Evolutionary conservation across 2,797 vertebrate species (phyloP).

Genomic region (Smutsia temminckii): DNA sequence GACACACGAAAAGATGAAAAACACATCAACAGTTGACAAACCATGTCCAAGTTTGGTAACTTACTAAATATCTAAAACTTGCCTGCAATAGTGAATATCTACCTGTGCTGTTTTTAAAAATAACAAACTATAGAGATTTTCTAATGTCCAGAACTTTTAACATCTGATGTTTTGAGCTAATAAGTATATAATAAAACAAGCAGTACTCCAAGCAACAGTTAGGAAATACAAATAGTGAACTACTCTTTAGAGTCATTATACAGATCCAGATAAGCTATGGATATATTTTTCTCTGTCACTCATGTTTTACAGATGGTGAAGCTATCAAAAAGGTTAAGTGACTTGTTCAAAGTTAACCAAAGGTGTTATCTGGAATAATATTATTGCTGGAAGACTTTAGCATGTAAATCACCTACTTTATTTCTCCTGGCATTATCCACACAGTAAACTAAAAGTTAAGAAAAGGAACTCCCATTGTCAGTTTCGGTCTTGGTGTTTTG

Average conservation of each 20-base stretch:
- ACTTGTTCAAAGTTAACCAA: conserved; percentile 27
- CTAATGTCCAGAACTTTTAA: background rate
- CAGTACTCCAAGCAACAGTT: background rate
- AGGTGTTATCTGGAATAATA: conserved; percentile 5
- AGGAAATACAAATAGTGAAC: background rate
- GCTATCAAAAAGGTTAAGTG: background rate
- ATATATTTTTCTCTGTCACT: background rate
- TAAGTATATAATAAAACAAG: background rate
- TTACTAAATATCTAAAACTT: background rate
- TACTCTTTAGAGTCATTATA: background rate
- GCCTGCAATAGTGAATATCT: background rate
- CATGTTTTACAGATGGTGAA: background rate
- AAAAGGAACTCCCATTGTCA: conserved; percentile 21
- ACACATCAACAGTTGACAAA: background rate
- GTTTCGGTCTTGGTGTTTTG: background rate
- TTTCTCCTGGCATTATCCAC: conserved; percentile 34
- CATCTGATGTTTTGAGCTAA: background rate
- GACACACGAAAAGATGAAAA: background rate
- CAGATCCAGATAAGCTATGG: background rate
- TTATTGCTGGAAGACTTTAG: background rate
- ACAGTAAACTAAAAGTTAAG: background rate
- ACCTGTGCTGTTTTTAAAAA: background rate
- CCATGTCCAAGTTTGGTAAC: background rate
- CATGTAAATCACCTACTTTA: background rate
- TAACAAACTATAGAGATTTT: background rate